Evolutionary conservation across 2,113 vertebrate species (phyloP), one percentile per base, ranked within the genome.

Genomic region (Gadus chalcogrammus): DNA sequence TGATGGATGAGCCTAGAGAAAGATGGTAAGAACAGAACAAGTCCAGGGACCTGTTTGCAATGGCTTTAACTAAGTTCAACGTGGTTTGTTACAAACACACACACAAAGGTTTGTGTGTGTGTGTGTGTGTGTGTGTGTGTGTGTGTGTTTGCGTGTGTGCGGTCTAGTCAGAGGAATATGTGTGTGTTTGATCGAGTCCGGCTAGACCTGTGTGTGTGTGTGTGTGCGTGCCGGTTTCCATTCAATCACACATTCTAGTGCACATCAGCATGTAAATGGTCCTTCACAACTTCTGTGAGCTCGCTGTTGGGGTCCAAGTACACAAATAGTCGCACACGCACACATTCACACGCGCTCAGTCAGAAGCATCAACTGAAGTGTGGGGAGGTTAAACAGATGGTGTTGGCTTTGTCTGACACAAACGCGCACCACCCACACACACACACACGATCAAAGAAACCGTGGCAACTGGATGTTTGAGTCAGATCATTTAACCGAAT

Each of bases 381-480:
- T 52, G 66, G 77, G 72, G 80, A 83, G 82, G 85, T 88, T 87
- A 88, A 90, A 83, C 87, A 89, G 88, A 87, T 88, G 88, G 87
- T 64, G 72, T 75, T 8, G 58, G 77, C 75, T 85, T 82, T 85
- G 82, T 82, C 79, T 16, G 77, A 83, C 74, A 71, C 78, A 80
- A 68, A 9, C 42, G 13, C 42, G 8, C 42, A 48, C 42, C 68
- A 20, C n/a, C 1, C 7, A 12, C 42, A 48, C 42, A 13, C 42
- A 13, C 68, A 1, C 68, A 15, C 55, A 18, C 27, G 9, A 24
- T 3, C 67, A 31, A 55, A 67, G 62, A 69, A 48, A 48, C 35
- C 11, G 56, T 64, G 20, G 20, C 65, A 60, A 79, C 62, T 69
- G 74, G 77, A 79, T 87, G 72, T 81, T 79, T 87, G 84, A 88